These are phyloP conservation scores for Aurelia aurita complex sp. Pacific DNA, from an alignment of 30 jellyfish, hydroid and myxozoan genomes.

Conservation along the genomic window DNA sequence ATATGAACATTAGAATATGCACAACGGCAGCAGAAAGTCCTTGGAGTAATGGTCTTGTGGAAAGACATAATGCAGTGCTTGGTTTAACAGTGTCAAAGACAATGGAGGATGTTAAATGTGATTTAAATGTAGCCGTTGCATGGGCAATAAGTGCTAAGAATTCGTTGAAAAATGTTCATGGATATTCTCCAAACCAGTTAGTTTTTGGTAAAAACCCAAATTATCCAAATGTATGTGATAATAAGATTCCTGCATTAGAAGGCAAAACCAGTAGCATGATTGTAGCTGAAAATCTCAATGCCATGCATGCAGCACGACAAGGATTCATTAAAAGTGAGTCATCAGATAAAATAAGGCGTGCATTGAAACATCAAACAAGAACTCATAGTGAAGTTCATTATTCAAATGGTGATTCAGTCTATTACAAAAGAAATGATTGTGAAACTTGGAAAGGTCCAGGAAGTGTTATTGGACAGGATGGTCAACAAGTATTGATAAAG, in stretches of 20 bases:
- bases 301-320: constrained; percentile 61
- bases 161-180: constrained; percentile 43
- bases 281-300: constrained; percentile 57
- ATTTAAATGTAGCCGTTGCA: constrained; percentile 11
- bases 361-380: constrained; percentile 62
- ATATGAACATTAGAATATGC: background rate
- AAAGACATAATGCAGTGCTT: constrained; percentile 34
- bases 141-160: constrained; percentile 66
- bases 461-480: constrained; percentile 53
- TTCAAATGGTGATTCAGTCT: constrained; percentile 62
- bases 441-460: constrained; percentile 79
- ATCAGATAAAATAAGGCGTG: constrained; percentile 55
- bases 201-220: constrained; percentile 62
- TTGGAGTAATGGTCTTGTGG: constrained; percentile 38
- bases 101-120: constrained; percentile 40
- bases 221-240: constrained; percentile 42
- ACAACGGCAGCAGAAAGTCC: constrained; percentile 60
- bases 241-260: constrained; percentile 60
- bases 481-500: constrained; percentile 30
- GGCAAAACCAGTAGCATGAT: constrained; percentile 33
- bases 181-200: constrained; percentile 47
- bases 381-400: constrained; percentile 37
- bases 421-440: constrained; percentile 54
- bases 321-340: constrained; percentile 45
- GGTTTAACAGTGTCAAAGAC: constrained; percentile 28